Conservation (phyloP, 2,797 vertebrate species). For the Bradypodion pumilum region DNA sequence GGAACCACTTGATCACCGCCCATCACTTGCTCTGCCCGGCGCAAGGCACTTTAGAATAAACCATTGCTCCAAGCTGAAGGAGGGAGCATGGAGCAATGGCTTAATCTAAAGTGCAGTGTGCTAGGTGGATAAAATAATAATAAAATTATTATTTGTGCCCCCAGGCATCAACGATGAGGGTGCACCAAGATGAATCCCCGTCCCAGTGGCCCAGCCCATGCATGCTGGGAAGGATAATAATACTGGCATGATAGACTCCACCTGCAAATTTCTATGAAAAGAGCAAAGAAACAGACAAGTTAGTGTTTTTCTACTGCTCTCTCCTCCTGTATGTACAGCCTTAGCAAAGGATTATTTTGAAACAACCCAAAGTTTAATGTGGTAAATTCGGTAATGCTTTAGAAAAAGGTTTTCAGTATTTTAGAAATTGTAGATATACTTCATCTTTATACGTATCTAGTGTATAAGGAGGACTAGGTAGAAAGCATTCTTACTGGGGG, state of each 20-base stretch:
- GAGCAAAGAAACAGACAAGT: background rate
- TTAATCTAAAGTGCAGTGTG: no score
- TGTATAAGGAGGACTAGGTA: background rate
- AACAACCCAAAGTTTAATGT: background rate
- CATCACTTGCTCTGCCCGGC: no score
- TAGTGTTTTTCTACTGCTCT: background rate
- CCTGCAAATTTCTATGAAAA: background rate
- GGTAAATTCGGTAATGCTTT: background rate
- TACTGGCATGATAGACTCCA: background rate
- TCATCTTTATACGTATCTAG: background rate
- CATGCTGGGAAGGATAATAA: background rate
- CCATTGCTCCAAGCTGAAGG: no score
- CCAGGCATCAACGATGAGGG: no score
- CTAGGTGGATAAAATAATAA: no score
- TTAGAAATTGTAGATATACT: background rate
- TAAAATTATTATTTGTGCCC: no score
- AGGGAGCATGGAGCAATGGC: no score
- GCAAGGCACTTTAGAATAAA: no score
- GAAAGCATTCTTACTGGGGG: no score
- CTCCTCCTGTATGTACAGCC: background rate
- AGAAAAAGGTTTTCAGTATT: background rate
- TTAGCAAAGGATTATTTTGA: background rate
- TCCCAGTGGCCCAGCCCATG: no score
- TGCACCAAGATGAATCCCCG: no score
- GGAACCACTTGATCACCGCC: no score